phyloP scores from a whole-genome alignment of 92 coral and sea anemone genomes.

The Epizoanthus ramosus region DNA sequence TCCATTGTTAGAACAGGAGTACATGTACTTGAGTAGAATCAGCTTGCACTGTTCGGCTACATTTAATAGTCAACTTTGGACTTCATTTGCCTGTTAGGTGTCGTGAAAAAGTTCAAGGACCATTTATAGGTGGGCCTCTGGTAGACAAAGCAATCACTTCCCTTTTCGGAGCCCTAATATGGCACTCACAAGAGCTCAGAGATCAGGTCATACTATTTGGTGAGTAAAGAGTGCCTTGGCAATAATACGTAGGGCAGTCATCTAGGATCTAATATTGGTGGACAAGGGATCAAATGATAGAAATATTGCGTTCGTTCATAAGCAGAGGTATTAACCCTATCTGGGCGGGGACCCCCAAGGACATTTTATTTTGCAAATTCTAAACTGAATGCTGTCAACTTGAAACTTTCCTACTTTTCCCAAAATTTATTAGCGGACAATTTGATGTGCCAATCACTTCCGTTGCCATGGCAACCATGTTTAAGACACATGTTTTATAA shows the following conservation, averaged over 20 bases:
- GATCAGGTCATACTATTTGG: constrained; percentile 90
- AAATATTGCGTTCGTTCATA: background rate
- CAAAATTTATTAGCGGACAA: too few species aligned
- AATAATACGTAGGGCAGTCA: background rate
- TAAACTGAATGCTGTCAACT: too few species aligned
- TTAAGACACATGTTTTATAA: too few species aligned
- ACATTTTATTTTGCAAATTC: too few species aligned
- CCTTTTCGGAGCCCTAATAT: constrained; percentile 91
- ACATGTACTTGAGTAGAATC: too few species aligned
- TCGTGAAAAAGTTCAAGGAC: constrained; percentile 71
- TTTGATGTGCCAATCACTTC: too few species aligned
- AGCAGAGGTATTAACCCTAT: too few species aligned
- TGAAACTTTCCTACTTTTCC: too few species aligned
- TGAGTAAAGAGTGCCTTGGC: constrained; percentile 38
- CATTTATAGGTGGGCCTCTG: constrained; percentile 85
- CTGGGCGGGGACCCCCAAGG: too few species aligned
- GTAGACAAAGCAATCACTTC: constrained; percentile 89
- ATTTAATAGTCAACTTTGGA: background rate
- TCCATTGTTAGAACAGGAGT: too few species aligned
- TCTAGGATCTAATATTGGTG: too few species aligned
- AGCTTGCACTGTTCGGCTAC: background rate
- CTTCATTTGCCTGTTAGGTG: constrained; percentile 57
- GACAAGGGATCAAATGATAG: background rate
- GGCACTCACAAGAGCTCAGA: constrained; percentile 97
- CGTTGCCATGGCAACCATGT: too few species aligned